Evolutionary conservation across 2,888 invertebrate genomes (phyloP).

Genomic region (Drosophila setosimentum): DNA sequence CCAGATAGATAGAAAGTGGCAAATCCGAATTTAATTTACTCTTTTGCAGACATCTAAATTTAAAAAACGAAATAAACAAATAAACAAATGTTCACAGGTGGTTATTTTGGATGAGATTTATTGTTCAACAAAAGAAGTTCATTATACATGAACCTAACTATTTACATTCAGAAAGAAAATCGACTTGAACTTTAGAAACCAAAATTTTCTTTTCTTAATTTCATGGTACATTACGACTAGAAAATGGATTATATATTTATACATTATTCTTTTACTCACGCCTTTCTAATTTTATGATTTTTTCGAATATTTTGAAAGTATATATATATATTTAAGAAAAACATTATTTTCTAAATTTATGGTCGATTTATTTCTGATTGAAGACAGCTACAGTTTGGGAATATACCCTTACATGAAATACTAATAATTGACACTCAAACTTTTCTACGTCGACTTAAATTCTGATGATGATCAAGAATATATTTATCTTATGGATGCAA

Average conservation of each 20-base stretch:
- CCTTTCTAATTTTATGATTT: not conserved
- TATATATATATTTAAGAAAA: no score
- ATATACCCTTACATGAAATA: not conserved
- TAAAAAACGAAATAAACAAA: no score
- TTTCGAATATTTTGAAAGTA: no score
- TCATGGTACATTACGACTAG: not conserved
- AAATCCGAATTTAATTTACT: not conserved
- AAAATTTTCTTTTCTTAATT: not conserved
- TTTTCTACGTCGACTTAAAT: not conserved
- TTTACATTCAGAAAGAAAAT: not conserved
- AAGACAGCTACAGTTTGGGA: no score
- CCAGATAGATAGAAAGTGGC: fast-evolving
- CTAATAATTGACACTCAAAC: not conserved
- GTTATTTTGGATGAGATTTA: not conserved
- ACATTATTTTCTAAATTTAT: no score
- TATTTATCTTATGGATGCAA: not conserved
- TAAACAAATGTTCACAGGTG: no score
- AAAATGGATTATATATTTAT: not conserved
- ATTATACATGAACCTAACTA: no score
- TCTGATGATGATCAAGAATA: not conserved
- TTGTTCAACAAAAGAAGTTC: not conserved
- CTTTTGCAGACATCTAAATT: not conserved
- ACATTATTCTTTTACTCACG: not conserved
- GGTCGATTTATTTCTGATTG: no score
- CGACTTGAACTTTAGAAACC: no score